Evolutionary conservation across 1,140 invertebrate species (phyloP), one percentile per base, ranked within the genome.

Genomic region (Magallana ariakensis): DNA sequence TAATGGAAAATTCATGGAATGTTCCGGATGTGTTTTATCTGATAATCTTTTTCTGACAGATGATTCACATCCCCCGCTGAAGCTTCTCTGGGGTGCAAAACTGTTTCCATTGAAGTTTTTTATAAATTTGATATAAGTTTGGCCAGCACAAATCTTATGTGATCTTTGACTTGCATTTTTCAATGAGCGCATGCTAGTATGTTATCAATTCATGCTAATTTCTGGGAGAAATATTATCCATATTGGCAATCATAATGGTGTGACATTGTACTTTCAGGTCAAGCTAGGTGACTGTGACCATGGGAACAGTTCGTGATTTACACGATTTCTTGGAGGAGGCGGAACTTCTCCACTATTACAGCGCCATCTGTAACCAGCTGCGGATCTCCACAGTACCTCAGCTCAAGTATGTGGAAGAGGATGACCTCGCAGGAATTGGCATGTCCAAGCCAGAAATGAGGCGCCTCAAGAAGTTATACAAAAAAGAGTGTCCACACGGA

Each of bases 371-470:
- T 93, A 96, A 96, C 94, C 95, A 95, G 86, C 92, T 97, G 57
- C 96, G 96, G 93, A 95, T 97, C 33, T 94, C 91, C 0, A 90
- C 86, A 26, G 96, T 98, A n/a, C 96, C 97, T 33, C 98, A 99
- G 94, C 95, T 99, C n/a, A 99, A 99, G 94, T 99, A 98, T 96
- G 98, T 99, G 8, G 97, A 97, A 0, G 98, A 99, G 91, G 97
- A 98, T 89, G 99, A 99, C 95, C 95, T 99, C 54, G 95, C 96
- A 58, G 97, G 97, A 86, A 97, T 99, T 91, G 98, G 98, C 8
- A 97, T 99, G 96, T 98, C 98, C 10, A 97, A 97, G 90, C 98
- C 98, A 33, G 99, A 99, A 95, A 96, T 98, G 89, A 96, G 98
- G 87, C 96, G 99, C 60, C 96, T 99, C 58, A 99, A 99, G 95